Evolutionary conservation across 2,113 vertebrate species (phyloP), one percentile per base, ranked within the genome.

Genomic region (Plectropomus leopardus): DNA sequence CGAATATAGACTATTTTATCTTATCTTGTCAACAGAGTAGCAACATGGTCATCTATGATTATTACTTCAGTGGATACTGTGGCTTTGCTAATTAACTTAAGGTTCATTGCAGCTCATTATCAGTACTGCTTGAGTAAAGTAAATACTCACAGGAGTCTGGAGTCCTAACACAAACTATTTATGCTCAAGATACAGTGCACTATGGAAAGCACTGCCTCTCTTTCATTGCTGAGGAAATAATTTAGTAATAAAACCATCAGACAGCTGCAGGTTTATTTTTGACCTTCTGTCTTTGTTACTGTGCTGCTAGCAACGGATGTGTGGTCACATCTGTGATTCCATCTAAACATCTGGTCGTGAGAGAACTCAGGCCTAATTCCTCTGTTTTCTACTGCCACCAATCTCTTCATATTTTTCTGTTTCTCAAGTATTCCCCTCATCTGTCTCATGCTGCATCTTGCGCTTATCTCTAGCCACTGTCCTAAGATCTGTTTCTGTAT

Each of bases 281-380:
- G 21, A 70, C 67, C 78, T 75, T 48, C 42, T 76, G 30, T 77
- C 53, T 78, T 84, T 90, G 80, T 84, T 73, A 59, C 42, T 80
- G 54, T 84, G 75, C 82, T 68, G 48, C 60, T 24, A 65, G 75
- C 72, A 16, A n/a, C 28, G 26, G 88, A 88, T 83, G 86, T 83
- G 86, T 86, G 75, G 53, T n/a, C 64, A 86, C 90, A 92, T 86
- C 85, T 92, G 89, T 0, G 0, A 69, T 78, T 76, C 61, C 47
- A 2, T 23, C 82, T 40, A 23, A 86, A 85, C 85, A 88, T 90
- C 88, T 90, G 92, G 71, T 57, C 19, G 9, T 9, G 19, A 65
- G 21, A 80, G 30, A 45, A 44, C 69, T 53, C 26, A 34, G 17
- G 58, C 24, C 58, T 57, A 45, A 15, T 61, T 23, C 40, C 32